Evolutionary conservation across 2,797 vertebrate species (phyloP).

Genomic region (Macropodus opercularis): DNA sequence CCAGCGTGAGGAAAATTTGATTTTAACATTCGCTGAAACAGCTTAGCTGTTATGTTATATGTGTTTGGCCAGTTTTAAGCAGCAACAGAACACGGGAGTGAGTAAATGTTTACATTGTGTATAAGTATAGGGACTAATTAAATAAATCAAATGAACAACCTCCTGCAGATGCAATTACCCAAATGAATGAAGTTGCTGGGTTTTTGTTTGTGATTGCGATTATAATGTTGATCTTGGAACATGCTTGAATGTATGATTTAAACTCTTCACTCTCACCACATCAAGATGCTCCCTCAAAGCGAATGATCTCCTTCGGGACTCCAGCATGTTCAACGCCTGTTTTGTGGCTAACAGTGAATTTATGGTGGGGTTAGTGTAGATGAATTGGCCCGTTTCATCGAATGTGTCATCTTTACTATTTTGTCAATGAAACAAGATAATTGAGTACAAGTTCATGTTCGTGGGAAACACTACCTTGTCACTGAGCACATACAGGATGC

Average conservation of each 20-base stretch:
- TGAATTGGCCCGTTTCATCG: slow-evolving; percentile 47
- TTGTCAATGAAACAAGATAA: slow-evolving; percentile 37
- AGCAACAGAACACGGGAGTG: background rate
- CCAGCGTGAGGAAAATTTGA: background rate
- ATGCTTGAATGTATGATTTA: background rate
- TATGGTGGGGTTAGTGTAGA: slow-evolving; percentile 11
- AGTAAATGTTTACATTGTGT: too few relatives aligned
- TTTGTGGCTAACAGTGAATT: slow-evolving; percentile 24
- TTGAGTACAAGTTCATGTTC: slow-evolving; percentile 29
- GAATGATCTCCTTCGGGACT: slow-evolving; percentile 24
- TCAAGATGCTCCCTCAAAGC: slow-evolving; percentile 13
- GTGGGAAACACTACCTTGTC: slow-evolving; percentile 27
- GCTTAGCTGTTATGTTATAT: background rate
- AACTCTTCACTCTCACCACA: slow-evolving; percentile 11
- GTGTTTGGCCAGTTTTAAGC: background rate
- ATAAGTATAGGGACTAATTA: background rate
- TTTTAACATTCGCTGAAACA: background rate
- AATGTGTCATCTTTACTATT: slow-evolving; percentile 38
- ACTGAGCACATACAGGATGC: slow-evolving; percentile 20
- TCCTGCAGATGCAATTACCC: slow-evolving; percentile 9
- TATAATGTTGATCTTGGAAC: background rate
- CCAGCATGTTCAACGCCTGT: slow-evolving; percentile 28
- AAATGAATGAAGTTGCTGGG: background rate
- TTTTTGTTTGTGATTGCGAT: slow-evolving; percentile 21
- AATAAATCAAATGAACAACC: slow-evolving; percentile 8